These are phyloP conservation scores for Microcebus lehilahytsara DNA, from an alignment of 2,113 vertebrate genomes.

Conservation along the genomic window DNA sequence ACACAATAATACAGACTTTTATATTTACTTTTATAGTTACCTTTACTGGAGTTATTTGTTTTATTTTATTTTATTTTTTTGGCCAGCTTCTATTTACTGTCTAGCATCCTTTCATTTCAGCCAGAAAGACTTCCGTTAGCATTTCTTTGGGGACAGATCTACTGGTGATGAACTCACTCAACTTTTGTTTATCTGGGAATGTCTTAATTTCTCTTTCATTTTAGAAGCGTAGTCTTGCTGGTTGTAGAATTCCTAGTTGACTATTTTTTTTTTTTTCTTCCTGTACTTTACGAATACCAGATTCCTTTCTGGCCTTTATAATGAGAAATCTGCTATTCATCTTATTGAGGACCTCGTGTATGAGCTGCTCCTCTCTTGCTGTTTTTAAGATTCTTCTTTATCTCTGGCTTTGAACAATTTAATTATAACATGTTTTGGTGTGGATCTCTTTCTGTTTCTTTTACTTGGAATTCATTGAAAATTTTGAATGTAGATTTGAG, in stretches of 20 bases:
- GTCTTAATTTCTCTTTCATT: not conserved
- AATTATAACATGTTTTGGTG: not conserved
- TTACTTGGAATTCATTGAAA: not conserved
- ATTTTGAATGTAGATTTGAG: not conserved
- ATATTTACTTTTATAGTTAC: not conserved
- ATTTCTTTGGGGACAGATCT: not conserved
- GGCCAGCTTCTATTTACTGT: not conserved
- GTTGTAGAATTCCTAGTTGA: not conserved
- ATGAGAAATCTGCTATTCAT: not conserved
- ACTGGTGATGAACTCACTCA: not conserved
- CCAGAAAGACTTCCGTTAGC: not conserved
- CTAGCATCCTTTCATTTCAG: not conserved
- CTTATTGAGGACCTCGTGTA: not conserved
- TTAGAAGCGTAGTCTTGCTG: not conserved
- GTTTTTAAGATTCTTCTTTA: not conserved
- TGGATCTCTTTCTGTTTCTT: not conserved
- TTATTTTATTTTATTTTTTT: not conserved
- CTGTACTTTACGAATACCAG: not conserved
- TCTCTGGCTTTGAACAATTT: not conserved
- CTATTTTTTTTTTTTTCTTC: not conserved
- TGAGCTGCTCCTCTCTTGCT: not conserved
- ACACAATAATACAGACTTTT: not conserved
- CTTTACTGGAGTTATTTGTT: not conserved
- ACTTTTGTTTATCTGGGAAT: not conserved
- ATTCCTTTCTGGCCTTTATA: not conserved